Evolutionary conservation across 37 sponge, comb jelly and placozoan genomes (phyloP).

Genomic region (Crambe crambe): DNA sequence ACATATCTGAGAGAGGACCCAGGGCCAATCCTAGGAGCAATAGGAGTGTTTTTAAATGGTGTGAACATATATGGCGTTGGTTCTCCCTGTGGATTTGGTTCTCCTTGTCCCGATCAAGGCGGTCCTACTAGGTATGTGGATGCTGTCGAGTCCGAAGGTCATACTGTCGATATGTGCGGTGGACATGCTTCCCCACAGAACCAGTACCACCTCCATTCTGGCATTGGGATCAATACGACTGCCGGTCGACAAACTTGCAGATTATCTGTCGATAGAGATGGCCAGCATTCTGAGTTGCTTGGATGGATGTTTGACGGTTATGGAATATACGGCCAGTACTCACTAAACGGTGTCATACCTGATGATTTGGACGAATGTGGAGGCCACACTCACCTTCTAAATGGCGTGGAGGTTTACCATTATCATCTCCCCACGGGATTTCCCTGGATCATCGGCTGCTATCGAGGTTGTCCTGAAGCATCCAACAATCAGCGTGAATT

Average conservation of each 20-base stretch:
- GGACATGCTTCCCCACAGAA: slow-evolving; percentile 57
- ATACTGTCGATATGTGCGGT: slow-evolving; percentile 59
- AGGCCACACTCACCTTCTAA: slow-evolving; percentile 69
- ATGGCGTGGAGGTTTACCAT: slow-evolving; percentile 56
- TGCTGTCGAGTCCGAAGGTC: slow-evolving; percentile 76
- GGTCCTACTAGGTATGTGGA: slow-evolving; percentile 65
- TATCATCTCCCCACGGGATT: slow-evolving; percentile 60
- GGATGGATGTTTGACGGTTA: slow-evolving; percentile 78
- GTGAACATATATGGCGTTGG: slow-evolving; percentile 68
- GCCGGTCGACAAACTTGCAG: slow-evolving; percentile 20
- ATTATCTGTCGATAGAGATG: slow-evolving; percentile 43
- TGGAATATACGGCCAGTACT: slow-evolving; percentile 63
- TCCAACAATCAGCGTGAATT: slow-evolving; percentile 43
- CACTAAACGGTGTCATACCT: slow-evolving; percentile 45
- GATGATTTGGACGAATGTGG: slow-evolving; percentile 62
- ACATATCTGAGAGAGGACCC: slow-evolving; percentile 61
- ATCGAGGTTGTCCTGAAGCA: slow-evolving; percentile 57
- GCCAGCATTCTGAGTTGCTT: slow-evolving; percentile 56
- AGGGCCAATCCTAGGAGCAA: slow-evolving; percentile 44
- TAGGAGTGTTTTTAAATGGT: slow-evolving; percentile 62
- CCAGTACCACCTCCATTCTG: slow-evolving; percentile 60
- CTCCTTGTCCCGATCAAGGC: slow-evolving; percentile 37
- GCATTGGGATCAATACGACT: slow-evolving; percentile 11
- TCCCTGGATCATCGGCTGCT: slow-evolving; percentile 78
- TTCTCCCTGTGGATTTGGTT: slow-evolving; percentile 65